Conservation (phyloP, 2,888 invertebrate genomes). For the Lithophane semibrunnea region DNA sequence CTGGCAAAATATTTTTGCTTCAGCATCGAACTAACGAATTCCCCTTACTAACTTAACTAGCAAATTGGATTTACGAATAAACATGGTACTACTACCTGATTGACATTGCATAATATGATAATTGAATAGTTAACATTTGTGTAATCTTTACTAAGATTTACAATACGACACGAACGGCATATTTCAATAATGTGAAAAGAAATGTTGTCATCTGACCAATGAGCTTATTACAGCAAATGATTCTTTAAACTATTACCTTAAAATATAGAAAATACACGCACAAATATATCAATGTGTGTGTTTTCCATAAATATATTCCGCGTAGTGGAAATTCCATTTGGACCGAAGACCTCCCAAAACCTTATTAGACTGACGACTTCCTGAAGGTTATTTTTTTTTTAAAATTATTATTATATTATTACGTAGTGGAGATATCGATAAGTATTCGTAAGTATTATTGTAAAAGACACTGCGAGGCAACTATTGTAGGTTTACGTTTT, state of each 20-base stretch:
- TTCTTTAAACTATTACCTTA: not conserved
- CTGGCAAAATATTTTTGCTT: constrained; percentile 8
- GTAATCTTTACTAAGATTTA: constrained; percentile 10
- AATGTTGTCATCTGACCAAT: not conserved
- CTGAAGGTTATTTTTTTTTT: not conserved
- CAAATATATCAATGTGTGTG: constrained; percentile 36
- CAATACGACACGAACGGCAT: not conserved
- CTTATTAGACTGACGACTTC: constrained; percentile 57
- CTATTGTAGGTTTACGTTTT: constrained; percentile 23
- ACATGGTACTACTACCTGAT: not conserved
- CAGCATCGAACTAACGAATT: not conserved
- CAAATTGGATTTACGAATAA: no score
- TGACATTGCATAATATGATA: not conserved
- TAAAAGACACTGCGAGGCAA: constrained; percentile 41
- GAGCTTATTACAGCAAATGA: constrained; percentile 30
- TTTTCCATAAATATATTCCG: constrained; percentile 18
- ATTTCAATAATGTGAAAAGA: constrained; percentile 5
- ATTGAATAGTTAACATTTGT: not conserved
- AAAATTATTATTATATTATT: not conserved
- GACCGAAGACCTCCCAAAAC: constrained; percentile 34
- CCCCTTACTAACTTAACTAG: no score
- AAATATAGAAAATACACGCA: constrained; percentile 25
- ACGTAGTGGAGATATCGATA: constrained; percentile 40
- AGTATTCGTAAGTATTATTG: constrained; percentile 55
- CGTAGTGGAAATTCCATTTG: constrained; percentile 40